Evolutionary conservation across 2,113 vertebrate species (phyloP), one percentile per base, ranked within the genome.

Genomic region (Pelecanoides urinatrix): DNA sequence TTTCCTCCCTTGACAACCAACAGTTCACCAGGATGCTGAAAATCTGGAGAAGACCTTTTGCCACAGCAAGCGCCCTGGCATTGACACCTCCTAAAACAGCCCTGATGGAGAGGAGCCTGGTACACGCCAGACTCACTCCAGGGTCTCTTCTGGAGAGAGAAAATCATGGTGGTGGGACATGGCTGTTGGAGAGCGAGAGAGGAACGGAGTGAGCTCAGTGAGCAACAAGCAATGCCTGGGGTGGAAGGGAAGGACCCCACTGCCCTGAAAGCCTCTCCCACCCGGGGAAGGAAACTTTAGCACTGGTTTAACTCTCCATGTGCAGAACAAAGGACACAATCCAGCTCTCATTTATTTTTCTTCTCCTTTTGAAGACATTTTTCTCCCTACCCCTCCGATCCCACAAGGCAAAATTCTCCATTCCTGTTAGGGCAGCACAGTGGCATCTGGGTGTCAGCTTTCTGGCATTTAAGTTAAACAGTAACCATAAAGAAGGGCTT

Each of bases 401-500:
- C 49, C 20, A n/a, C 42, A 91, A 63, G 22, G 36, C n/a, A 77
- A 86, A 86, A 7, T 29, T 74, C 84, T 34, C 10, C 10, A n/a
- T 87, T 91, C 88, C 74, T 78, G 23, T 62, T 87, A 76, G 66
- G n/a, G 38, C 17, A 89, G 80, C 26, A 32, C 6, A 16, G 62
- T 77, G 53, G 61, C 61, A 78, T 34, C 72, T 26, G 36, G 40
- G 42, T 61, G 81, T 59, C 88, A 79, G 53, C 75, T 63, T 90
- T 78, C 59, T 76, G 89, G 89, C 67, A 80, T 23, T 44, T 86
- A 20, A 78, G 63, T 68, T 91, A 91, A 89, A 91, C 77, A 92
- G 66, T 40, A 91, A 80, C 66, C 77, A 88, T 63, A 87, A 90
- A 93, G 81, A 86, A n/a, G 58, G 32, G 34, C 56, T 82, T 90